A percentile compares a stretch with the other conserved stretches of the same genome.
Conservation (phyloP, 2,797 vertebrate genomes). For the Diplodus puntazzo region DNA sequence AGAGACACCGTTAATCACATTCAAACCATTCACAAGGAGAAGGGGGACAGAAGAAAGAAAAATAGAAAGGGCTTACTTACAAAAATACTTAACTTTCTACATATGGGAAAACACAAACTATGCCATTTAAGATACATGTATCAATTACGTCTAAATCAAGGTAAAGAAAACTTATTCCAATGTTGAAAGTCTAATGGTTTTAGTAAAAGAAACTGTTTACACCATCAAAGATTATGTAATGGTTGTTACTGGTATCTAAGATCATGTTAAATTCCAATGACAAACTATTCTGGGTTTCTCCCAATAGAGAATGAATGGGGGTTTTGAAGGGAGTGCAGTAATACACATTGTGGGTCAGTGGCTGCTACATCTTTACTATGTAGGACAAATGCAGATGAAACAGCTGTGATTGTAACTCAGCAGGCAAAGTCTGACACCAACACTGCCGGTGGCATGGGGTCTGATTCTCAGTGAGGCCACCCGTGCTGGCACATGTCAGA, state of each 20-base stretch:
- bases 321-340: constrained; percentile 42
- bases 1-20: constrained; percentile 99
- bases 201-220: constrained; percentile 68
- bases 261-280: constrained; percentile 91
- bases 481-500: constrained; percentile 52
- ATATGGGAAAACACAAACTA: constrained; percentile 93
- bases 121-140: constrained; percentile 85
- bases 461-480: constrained; percentile 65
- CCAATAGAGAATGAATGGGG: constrained; percentile 78
- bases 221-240: constrained; percentile 71
- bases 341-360: constrained; percentile 64
- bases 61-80: constrained; percentile 95
- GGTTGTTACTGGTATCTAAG: constrained; percentile 77
- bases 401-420: constrained; percentile 66
- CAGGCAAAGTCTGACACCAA: constrained; percentile 57
- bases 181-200: constrained; percentile 72
- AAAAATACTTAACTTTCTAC: constrained; percentile 94
- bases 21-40: constrained; percentile 96
- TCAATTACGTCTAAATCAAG: constrained; percentile 88
- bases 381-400: constrained; percentile 75
- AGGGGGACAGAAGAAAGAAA: constrained; percentile 90
- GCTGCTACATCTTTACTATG: constrained; percentile 57
- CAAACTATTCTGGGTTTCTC: constrained; percentile 93
- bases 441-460: constrained; percentile 54
- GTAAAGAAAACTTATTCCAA: constrained; percentile 93